phyloP scores from a whole-genome alignment of 2,888 invertebrate genomes.

The Leptura quadrifasciata region DNA sequence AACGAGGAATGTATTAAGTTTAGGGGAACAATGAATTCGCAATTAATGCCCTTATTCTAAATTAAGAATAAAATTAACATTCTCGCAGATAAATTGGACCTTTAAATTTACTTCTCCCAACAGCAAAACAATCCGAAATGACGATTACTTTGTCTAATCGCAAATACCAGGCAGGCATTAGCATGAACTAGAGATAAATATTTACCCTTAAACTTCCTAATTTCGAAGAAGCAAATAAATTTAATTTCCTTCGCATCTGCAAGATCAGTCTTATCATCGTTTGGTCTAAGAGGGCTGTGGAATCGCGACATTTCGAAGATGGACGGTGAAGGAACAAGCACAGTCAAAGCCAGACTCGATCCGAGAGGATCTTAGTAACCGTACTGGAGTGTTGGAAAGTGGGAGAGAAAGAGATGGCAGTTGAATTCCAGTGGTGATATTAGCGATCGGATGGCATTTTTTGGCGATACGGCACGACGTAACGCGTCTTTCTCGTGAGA shows the following conservation, averaged over 20 bases:
- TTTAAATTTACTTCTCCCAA: conserved; percentile 37
- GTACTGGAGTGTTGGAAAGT: conserved; percentile 4
- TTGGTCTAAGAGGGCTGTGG: conserved; percentile 63
- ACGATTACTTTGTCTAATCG: conserved; percentile 51
- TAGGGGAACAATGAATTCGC: not conserved
- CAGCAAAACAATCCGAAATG: conserved; percentile 42
- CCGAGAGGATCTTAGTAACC: conserved; percentile 22
- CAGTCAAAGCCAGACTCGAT: conserved; percentile 55
- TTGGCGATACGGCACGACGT: conserved; percentile 60
- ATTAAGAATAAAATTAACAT: conserved; percentile 36
- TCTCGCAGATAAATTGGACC: conserved; percentile 13
- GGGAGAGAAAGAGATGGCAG: conserved; percentile 45
- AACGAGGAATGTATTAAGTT: not conserved
- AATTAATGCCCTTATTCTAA: conserved; percentile 1
- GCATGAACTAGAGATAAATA: conserved; percentile 64
- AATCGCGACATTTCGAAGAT: conserved; percentile 69
- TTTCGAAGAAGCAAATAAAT: conserved; percentile 68
- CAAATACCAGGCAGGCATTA: conserved; percentile 54
- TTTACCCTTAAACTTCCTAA: conserved; percentile 63
- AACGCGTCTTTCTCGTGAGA: conserved; percentile 69
- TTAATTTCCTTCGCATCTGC: conserved; percentile 69
- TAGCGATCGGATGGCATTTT: conserved; percentile 57
- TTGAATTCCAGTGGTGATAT: conserved; percentile 46
- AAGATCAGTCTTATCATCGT: conserved; percentile 70
- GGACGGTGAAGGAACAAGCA: conserved; percentile 68